phyloP scores from a whole-genome alignment of 2,113 vertebrate species.

The Vimba vimba region DNA sequence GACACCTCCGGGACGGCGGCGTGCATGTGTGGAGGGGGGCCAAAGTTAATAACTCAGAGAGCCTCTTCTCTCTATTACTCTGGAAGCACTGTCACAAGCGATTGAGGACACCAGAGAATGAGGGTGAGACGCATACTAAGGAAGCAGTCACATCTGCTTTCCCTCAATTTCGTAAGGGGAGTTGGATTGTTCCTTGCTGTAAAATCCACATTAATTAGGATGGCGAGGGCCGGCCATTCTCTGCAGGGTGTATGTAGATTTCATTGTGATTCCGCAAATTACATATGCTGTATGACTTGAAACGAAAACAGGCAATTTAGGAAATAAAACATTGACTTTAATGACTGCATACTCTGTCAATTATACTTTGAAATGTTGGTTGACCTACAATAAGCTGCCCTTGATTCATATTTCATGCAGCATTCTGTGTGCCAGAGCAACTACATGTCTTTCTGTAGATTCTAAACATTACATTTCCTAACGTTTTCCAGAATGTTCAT shows the following conservation, averaged over 20 bases:
- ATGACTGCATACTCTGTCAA: neutral
- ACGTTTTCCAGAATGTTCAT: neutral
- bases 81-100: slow-evolving; percentile 61
- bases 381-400: slow-evolving; percentile 34
- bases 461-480: neutral
- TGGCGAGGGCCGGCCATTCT: slow-evolving; percentile 18
- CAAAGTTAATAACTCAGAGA: slow-evolving; percentile 58
- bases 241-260: slow-evolving; percentile 28
- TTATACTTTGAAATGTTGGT: slow-evolving; percentile 19
- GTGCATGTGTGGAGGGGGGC: slow-evolving; percentile 28
- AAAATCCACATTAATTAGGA: slow-evolving; percentile 37
- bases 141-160: slow-evolving; percentile 48
- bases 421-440: neutral
- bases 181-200: slow-evolving; percentile 41
- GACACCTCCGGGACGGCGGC: slow-evolving; percentile 55
- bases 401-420: slow-evolving; percentile 11
- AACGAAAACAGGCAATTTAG: slow-evolving; percentile 38
- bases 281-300: slow-evolving; percentile 2
- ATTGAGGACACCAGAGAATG: slow-evolving; percentile 52
- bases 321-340: slow-evolving; percentile 42
- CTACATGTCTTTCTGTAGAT: neutral
- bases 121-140: slow-evolving; percentile 46
- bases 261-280: slow-evolving; percentile 46
- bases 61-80: slow-evolving; percentile 49
- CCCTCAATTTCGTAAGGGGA: slow-evolving; percentile 27